These are phyloP conservation scores for Dryobates pubescens DNA, from an alignment of 2,797 vertebrate species.

Conservation along the genomic window DNA sequence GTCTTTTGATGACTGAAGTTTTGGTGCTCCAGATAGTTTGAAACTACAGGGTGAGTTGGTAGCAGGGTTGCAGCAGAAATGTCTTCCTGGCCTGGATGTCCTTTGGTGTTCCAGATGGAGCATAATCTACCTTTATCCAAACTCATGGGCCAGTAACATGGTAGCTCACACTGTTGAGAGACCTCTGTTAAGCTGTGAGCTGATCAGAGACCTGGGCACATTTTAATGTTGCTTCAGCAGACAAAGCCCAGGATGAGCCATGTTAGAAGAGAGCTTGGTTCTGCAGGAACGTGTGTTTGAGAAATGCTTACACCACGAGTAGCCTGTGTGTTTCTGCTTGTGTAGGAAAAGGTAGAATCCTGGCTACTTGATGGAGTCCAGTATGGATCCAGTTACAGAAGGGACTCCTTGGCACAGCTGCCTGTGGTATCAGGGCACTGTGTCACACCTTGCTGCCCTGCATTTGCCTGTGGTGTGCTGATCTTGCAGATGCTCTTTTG, in stretches of 20 bases:
- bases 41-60: background rate
- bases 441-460: background rate
- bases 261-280: background rate
- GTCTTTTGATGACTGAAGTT: background rate
- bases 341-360: background rate
- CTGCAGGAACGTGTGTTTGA: background rate
- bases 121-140: background rate
- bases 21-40: background rate
- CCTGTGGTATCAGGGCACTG: background rate
- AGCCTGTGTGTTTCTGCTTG: background rate
- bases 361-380: rapidly evolving
- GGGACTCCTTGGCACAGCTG: background rate
- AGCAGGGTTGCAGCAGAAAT: background rate
- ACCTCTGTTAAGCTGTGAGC: background rate
- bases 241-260: background rate
- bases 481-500: background rate
- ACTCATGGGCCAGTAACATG: background rate
- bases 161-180: rapidly evolving
- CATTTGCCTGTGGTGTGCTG: background rate
- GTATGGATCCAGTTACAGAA: background rate
- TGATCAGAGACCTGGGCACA: background rate
- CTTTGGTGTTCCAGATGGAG: background rate
- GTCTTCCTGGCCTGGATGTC: background rate
- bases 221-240: background rate
- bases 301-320: background rate